phyloP scores from a whole-genome alignment of 2,888 invertebrate species.

The Drosophila imparisetae region DNA sequence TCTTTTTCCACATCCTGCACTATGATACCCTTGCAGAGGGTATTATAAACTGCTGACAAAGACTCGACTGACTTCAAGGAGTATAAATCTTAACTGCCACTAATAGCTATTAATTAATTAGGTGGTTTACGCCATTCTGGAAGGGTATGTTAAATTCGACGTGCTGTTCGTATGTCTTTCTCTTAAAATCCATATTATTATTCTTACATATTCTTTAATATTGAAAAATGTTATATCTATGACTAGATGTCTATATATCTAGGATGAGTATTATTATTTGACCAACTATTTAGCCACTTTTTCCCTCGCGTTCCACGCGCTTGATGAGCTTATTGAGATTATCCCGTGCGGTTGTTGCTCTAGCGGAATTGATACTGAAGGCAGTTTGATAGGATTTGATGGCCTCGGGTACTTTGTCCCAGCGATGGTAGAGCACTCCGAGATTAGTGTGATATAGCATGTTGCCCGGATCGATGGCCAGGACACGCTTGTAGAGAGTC shows the following conservation, averaged over 20 bases:
- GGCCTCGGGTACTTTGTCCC: conserved; percentile 92
- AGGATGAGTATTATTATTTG: background rate
- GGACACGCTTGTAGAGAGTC: conserved; percentile 90
- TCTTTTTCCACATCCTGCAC: no score
- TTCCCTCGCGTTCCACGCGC: conserved; percentile 57
- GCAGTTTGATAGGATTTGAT: conserved; percentile 91
- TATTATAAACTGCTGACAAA: background rate
- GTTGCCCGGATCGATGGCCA: conserved; percentile 88
- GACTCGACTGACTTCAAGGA: background rate
- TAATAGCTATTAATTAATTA: background rate
- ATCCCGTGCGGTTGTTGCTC: conserved; percentile 88
- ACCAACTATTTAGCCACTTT: background rate
- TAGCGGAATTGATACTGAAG: conserved; percentile 88
- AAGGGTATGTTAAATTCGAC: conserved; percentile 1
- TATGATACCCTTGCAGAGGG: background rate
- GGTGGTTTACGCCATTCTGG: background rate
- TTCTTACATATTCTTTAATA: background rate
- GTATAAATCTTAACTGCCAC: background rate
- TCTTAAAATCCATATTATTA: background rate
- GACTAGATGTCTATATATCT: conserved; percentile 28
- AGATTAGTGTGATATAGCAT: conserved; percentile 95
- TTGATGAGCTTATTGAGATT: conserved; percentile 87
- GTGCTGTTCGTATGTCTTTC: background rate
- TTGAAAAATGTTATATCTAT: conserved; percentile 19
- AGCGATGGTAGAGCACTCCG: conserved; percentile 96